Evolutionary conservation across 1,140 invertebrate species (phyloP).

Genomic region (Lordiphosa collinella): DNA sequence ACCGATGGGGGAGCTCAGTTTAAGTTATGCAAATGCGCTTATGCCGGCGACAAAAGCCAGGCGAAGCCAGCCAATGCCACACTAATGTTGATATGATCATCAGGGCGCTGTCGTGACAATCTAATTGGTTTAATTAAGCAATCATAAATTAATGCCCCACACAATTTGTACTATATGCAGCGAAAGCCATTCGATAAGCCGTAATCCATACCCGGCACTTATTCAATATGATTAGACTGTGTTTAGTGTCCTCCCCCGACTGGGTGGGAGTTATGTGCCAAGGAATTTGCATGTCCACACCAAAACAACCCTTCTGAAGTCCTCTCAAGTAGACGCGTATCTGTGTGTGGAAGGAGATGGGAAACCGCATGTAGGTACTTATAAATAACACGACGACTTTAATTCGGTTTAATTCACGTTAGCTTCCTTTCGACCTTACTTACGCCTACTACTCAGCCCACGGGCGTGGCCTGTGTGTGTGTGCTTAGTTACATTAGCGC

Average conservation of each 20-base stretch:
- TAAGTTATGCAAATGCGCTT: conserved; percentile 75
- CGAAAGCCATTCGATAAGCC: conserved; percentile 30
- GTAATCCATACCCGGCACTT: conserved; percentile 50
- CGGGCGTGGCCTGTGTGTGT: conserved; percentile 3
- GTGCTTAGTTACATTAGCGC: conserved; percentile 32
- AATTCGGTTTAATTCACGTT: conserved; percentile 27
- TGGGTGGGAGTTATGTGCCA: background rate
- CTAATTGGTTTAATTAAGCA: conserved; percentile 73
- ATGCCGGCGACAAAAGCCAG: conserved; percentile 50
- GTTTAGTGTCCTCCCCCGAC: background rate
- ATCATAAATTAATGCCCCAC: conserved; percentile 64
- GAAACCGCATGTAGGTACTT: too few species aligned
- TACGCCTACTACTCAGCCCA: background rate
- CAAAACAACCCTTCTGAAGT: background rate
- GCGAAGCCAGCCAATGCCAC: conserved; percentile 32
- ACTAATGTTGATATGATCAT: conserved; percentile 41
- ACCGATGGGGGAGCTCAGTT: conserved; percentile 10
- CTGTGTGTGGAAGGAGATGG: background rate
- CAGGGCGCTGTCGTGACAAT: conserved; percentile 20
- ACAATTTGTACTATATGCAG: conserved; percentile 42
- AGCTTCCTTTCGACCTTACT: conserved; percentile 33
- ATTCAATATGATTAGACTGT: conserved; percentile 34
- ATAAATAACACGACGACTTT: too few species aligned
- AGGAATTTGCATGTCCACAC: conserved; percentile 13
- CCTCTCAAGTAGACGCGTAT: background rate